A percentile compares a stretch with the other conserved stretches of the same genome.
These are phyloP conservation scores for Atopsyche davidsoni DNA, from an alignment of 1,140 invertebrate genomes.

Conservation along the genomic window DNA sequence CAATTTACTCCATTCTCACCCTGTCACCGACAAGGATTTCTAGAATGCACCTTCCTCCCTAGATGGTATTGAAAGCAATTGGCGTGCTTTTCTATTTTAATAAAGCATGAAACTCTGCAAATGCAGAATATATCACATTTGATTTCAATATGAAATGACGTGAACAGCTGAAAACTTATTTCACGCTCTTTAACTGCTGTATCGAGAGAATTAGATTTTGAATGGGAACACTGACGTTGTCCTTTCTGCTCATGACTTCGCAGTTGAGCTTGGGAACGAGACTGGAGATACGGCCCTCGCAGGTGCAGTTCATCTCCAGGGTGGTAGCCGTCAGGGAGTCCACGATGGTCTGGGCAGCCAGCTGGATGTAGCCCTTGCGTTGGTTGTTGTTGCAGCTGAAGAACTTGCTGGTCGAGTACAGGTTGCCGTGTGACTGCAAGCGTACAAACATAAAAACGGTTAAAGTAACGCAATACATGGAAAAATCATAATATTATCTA, in stretches of 20 bases:
- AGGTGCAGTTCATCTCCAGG: conserved; percentile 49
- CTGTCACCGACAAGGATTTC: too few species aligned
- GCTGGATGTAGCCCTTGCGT: conserved; percentile 52
- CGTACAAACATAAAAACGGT: background rate
- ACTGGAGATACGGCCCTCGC: conserved; percentile 28
- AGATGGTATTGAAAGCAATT: too few species aligned
- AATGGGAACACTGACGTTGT: conserved; percentile 11
- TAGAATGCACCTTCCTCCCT: too few species aligned
- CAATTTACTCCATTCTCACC: too few species aligned
- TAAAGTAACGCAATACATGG: background rate
- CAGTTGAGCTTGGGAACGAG: conserved; percentile 9
- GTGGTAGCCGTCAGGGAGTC: conserved; percentile 41
- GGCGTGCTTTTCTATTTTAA: too few species aligned
- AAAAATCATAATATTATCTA: background rate
- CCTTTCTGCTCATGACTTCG: conserved; percentile 7
- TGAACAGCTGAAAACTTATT: too few species aligned
- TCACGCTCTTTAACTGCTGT: too few species aligned
- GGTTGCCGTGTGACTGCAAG: conserved; percentile 50
- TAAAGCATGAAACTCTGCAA: too few species aligned
- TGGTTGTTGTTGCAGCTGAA: conserved; percentile 45
- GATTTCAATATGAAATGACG: too few species aligned
- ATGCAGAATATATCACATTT: too few species aligned
- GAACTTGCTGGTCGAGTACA: conserved; percentile 52
- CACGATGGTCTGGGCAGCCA: conserved; percentile 45
- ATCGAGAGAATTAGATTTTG: too few species aligned